Evolutionary conservation across 2,888 invertebrate species (phyloP), one percentile per base, ranked within the genome.

Genomic region (Troilus luridus): DNA sequence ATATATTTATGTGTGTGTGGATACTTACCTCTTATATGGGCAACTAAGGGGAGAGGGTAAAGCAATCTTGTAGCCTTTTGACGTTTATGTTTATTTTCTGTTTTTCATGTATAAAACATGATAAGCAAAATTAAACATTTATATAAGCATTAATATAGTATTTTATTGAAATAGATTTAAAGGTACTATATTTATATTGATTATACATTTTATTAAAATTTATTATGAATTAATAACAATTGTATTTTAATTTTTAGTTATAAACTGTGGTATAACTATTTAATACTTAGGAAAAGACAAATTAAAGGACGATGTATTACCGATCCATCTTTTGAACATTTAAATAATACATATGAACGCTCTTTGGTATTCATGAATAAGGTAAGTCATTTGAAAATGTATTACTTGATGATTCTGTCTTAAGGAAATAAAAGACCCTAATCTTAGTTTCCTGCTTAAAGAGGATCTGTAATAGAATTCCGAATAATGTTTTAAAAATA

Each of bases 311-410:
- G 96, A 91, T 97, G 97, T 93, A 96, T 98, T 88, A 97, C 96
- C 62, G 98, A 99, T 94, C 96, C 97, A 0, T 96, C 96, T 90
- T 98, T 97, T 94, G 98, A 98, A 94, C 97, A 98, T 95, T 97
- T 99, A 0, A 99, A 99, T 94, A 99, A 98, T 94, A 98, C 98
- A 14, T 99, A 98, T 95, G 99, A 99, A 94, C 95, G 99, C 92
- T 97, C 99, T 7, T 95, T 99, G 24, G 99, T 99, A 0, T 99
- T 99, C 93, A 99, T 99, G 98, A 99, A 99, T 94, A 99, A 99
- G 94, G 95, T 95, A 93, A 90, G 91, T 91, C 60, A 12, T 72
- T 90, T 72, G 54, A 89, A 59, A 14, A 14, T 58, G 7, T 88
- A 88, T 88, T 12, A 58, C 6, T 56, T 88, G 59, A 58, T 19